Evolutionary conservation across 2,888 invertebrate genomes (phyloP), one percentile per base, ranked within the genome.

Genomic region (Leptopterna dolabrata): DNA sequence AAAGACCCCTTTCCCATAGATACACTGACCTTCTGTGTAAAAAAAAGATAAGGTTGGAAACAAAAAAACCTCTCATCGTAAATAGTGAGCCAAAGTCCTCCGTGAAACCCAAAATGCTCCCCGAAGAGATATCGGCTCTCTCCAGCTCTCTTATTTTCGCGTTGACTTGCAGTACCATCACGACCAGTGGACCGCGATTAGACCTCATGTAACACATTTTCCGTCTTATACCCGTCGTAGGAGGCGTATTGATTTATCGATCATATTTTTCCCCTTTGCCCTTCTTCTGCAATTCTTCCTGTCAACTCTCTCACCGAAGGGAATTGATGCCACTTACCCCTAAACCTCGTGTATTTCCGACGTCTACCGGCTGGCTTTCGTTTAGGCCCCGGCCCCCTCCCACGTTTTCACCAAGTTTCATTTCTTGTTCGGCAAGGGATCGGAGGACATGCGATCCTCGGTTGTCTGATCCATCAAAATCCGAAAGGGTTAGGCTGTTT

Each of bases 261-360:
- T 81, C 81, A 81, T 81, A 45, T 81, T 81, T 78, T 78, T 81
- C 27, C 36, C 19, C 30, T 55, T 19, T 47, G 1, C 47, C 47
- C 24, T 9, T 63, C 81, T 51, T 55, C 55, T 81, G 81, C 81
- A 55, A 81, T 81, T 81, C 81, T 81, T 63, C 81, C 81, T 81
- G 81, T 81, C 81, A 81, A 81, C 81, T 81, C 81, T 29, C 30
- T 81, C 81, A 81, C 55, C 51, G 55, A 81, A 81, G 55, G 55
- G 55, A 81, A 81, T 81, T 81, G 81, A 51, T 81, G 81, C 81
- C 81, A 81, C 81, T 81, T 81, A 55, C 55, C 81, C 81, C 27
- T 55, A 51, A 81, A 30, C 81, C 81, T 27, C 41, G 47, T 27
- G 81, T 55, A 51, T 30, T 29, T 14, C 80, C 80, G 55, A 55